A percentile compares a stretch with the other conserved stretches of the same genome.
phyloP scores from a whole-genome alignment of 2,888 invertebrate species.

The Agriotes lineatus region DNA sequence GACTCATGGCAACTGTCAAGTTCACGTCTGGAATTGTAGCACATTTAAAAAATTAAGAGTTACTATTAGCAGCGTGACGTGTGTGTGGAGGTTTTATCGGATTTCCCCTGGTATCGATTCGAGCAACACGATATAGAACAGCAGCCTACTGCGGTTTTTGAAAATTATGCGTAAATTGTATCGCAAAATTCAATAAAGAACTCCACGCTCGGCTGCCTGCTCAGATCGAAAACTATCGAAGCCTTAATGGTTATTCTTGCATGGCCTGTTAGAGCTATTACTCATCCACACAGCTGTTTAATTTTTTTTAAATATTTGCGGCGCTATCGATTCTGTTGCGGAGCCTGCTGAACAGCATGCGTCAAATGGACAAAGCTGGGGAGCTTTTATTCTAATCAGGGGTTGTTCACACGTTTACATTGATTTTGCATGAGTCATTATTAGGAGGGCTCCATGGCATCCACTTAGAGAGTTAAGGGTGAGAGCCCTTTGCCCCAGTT shows the following conservation, averaged over 20 bases:
- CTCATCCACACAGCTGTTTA: not conserved
- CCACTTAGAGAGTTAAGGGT: too few species aligned
- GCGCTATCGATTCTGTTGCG: constrained; percentile 1
- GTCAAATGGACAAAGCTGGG: not conserved
- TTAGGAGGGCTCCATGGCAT: too few species aligned
- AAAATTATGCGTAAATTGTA: not conserved
- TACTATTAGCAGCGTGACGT: too few species aligned
- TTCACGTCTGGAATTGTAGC: not conserved
- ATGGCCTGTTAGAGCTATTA: not conserved
- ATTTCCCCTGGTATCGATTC: not conserved
- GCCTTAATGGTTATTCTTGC: not conserved
- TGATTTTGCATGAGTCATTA: constrained; percentile 17
- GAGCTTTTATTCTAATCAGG: not conserved
- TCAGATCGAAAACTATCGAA: not conserved
- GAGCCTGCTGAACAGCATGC: constrained; percentile 9
- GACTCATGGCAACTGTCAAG: not conserved
- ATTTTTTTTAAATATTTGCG: not conserved
- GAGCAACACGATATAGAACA: not conserved
- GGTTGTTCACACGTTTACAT: constrained; percentile 17
- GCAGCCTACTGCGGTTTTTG: not conserved
- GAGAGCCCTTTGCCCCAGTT: too few species aligned
- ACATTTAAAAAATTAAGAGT: too few species aligned
- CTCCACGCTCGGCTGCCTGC: not conserved
- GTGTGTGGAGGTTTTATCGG: too few species aligned
- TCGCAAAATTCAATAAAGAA: not conserved